Conservation (phyloP, 2,888 invertebrate genomes). For the Xanthorhoe spadicearia region DNA sequence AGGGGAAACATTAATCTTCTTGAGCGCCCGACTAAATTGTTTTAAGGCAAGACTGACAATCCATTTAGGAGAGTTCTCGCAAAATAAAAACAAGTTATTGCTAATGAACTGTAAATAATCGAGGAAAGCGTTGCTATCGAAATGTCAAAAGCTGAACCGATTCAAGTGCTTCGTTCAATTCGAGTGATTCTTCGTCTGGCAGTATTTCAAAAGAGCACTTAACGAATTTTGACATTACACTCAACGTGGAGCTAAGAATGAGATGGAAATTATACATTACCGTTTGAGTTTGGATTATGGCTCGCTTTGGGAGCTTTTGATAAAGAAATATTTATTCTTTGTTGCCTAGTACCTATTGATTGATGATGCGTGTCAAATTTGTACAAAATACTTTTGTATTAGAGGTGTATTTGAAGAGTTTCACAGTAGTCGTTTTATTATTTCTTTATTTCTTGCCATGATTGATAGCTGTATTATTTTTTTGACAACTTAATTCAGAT, state of each 20-base stretch:
- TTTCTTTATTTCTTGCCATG: not conserved
- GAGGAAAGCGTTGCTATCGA: slow-evolving; percentile 52
- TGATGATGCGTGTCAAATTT: slow-evolving; percentile 11
- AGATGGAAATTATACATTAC: slow-evolving; percentile 39
- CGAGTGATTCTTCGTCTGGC: slow-evolving; percentile 58
- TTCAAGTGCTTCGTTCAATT: slow-evolving; percentile 49
- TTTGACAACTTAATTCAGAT: slow-evolving; percentile 4
- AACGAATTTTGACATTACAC: slow-evolving; percentile 49
- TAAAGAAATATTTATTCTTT: slow-evolving; percentile 19
- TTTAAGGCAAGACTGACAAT: slow-evolving; percentile 65
- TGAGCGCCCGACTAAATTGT: slow-evolving; percentile 67
- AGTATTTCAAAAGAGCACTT: slow-evolving; percentile 74
- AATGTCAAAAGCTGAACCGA: slow-evolving; percentile 54
- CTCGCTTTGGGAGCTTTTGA: slow-evolving; percentile 19
- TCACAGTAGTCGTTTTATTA: slow-evolving; percentile 1
- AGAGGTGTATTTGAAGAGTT: slow-evolving; percentile 7
- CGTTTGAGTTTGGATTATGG: slow-evolving; percentile 26
- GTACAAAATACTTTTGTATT: not conserved
- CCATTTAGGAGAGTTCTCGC: slow-evolving; percentile 65
- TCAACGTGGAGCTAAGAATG: slow-evolving; percentile 39
- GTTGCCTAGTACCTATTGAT: slow-evolving; percentile 15
- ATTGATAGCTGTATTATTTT: slow-evolving; percentile 1
- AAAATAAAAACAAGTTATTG: slow-evolving; percentile 61
- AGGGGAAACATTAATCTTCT: slow-evolving; percentile 65
- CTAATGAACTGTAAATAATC: slow-evolving; percentile 71